A percentile compares a stretch with the other conserved stretches of the same genome.
These are phyloP conservation scores for Apeira syringaria DNA, from an alignment of 2,888 invertebrate species.

Conservation along the genomic window DNA sequence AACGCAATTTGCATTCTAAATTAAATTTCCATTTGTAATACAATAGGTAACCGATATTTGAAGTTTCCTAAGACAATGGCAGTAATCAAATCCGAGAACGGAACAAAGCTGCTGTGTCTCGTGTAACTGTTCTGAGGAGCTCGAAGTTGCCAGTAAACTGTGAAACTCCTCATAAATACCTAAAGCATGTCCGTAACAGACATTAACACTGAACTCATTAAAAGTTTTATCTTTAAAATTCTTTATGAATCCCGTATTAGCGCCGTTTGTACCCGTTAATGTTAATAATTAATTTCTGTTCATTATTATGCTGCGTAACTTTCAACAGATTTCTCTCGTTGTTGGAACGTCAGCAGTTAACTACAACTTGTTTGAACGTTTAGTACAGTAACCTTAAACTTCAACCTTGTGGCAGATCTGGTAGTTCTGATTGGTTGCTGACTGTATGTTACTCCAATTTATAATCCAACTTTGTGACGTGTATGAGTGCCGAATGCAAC, in stretches of 20 bases:
- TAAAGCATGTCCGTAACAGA: slow-evolving; percentile 40
- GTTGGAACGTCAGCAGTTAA: too few species aligned
- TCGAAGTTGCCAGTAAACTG: slow-evolving; percentile 27
- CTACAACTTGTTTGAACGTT: too few species aligned
- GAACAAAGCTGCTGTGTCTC: slow-evolving; percentile 27
- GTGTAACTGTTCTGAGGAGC: slow-evolving; percentile 43
- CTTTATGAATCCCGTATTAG: slow-evolving; percentile 34
- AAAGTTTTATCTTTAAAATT: slow-evolving; percentile 44
- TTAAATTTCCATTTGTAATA: slow-evolving; percentile 17
- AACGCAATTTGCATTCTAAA: slow-evolving; percentile 11
- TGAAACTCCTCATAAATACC: slow-evolving; percentile 41
- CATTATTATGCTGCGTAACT: neutral
- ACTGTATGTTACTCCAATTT: too few species aligned
- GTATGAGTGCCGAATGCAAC: too few species aligned
- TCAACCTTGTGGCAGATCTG: too few species aligned
- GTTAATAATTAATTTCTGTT: slow-evolving; percentile 7
- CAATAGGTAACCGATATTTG: slow-evolving; percentile 25
- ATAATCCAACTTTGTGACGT: too few species aligned
- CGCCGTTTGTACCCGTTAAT: slow-evolving; percentile 7
- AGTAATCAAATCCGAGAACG: slow-evolving; percentile 30
- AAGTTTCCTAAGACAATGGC: slow-evolving; percentile 21
- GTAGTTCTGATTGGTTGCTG: too few species aligned
- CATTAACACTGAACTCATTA: slow-evolving; percentile 49
- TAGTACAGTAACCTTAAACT: too few species aligned
- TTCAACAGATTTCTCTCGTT: too few species aligned